These are phyloP conservation scores for Oceanodroma tethys DNA, from an alignment of 2,113 vertebrate genomes.

Conservation along the genomic window DNA sequence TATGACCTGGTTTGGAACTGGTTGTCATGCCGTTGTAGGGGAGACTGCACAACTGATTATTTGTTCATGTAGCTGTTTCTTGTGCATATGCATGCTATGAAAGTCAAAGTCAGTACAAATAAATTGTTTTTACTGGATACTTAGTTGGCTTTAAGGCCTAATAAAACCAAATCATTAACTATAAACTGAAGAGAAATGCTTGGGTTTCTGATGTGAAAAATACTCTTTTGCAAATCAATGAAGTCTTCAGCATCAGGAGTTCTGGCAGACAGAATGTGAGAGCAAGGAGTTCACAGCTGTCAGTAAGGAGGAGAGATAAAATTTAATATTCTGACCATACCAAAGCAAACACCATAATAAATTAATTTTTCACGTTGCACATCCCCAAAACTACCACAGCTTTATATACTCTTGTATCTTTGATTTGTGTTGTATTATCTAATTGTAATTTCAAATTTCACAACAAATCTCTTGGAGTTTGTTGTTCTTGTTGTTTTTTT, in stretches of 20 bases:
- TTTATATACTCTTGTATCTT: background rate
- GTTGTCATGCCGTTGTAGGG: background rate
- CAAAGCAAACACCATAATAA: background rate
- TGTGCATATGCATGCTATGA: background rate
- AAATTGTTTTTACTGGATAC: slow-evolving; percentile 17
- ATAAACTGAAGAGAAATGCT: slow-evolving; percentile 8
- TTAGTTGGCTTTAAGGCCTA: slow-evolving; percentile 5
- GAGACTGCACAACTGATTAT: background rate
- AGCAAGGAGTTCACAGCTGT: background rate
- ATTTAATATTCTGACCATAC: background rate
- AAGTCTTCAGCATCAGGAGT: background rate
- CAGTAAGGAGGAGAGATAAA: background rate
- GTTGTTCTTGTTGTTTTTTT: background rate
- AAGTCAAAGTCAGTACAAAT: background rate
- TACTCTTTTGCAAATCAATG: background rate
- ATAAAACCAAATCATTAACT: slow-evolving; percentile 27
- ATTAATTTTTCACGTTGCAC: background rate
- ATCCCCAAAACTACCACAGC: background rate
- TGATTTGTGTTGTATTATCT: background rate
- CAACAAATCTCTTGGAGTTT: background rate
- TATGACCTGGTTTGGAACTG: background rate
- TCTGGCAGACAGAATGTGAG: background rate
- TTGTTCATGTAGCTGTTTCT: background rate
- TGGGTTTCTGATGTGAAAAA: background rate
- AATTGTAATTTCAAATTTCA: background rate